Evolutionary conservation across 2,888 invertebrate genomes (phyloP), one percentile per base, ranked within the genome.

Genomic region (Schrankia costaestrigalis): DNA sequence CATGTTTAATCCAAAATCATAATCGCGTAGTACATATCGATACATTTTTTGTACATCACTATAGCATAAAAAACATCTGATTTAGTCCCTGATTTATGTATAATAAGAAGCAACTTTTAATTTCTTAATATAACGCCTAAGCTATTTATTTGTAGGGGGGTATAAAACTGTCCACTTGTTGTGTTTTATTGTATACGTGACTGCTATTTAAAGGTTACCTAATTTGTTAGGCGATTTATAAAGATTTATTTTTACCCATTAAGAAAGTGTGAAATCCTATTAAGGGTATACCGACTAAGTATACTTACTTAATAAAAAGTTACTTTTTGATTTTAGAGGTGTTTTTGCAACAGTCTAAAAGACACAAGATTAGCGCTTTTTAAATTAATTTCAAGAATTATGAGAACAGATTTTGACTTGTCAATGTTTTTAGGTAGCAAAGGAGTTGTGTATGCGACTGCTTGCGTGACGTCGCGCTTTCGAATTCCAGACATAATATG

Each of bases 81-180:
- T 73, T 75, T 71, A 58, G 50, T 48, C 52, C 35, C 51, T 73
- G 80, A 84, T 82, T 84, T 81, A 83, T 79, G 69, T 59, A 62
- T 68, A 78, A 73, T 75, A 77, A 69, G 45, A 72, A 70, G 65
- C 69, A 71, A 73, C 69, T 82, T 83, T 83, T 83, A 82, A 82
- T 83, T 81, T 78, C 65, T 71, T 65, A 60, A 62, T 56, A 57
- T 59, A 60, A 47, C 40, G 64, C 66, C 67, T 62, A 53, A 63
- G 73, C 69, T 71, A 76, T 80, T 78, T 70, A 69, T 74, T 73
- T 32, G 42, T 11, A 43, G 36, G 46, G 27, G 60, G 64, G 55
- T 60, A 60, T 83, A 79, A 82, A 83, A 63, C 71, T 75, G 81
- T 79, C 80, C 35, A 27, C 51, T 41, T 21, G 18, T 19, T 23